These are phyloP conservation scores for Falco naumanni DNA, from an alignment of 2,797 vertebrate genomes.

Conservation along the genomic window DNA sequence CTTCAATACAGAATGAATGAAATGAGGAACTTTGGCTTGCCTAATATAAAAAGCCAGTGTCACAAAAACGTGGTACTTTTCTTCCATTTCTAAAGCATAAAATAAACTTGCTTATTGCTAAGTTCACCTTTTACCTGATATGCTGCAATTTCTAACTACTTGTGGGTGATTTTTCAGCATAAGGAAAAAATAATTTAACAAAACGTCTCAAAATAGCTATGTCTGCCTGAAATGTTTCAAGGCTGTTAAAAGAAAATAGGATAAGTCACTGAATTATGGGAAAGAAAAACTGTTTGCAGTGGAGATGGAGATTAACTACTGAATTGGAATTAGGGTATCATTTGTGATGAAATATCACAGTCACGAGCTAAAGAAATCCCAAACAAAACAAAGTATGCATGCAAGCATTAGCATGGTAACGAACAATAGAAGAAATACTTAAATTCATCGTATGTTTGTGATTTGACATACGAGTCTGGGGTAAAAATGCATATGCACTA, in stretches of 20 bases:
- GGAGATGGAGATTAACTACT: not conserved
- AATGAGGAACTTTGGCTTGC: not conserved
- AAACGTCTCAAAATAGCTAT: not conserved
- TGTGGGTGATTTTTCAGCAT: not conserved
- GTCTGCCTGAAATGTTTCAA: not conserved
- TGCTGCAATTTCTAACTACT: not conserved
- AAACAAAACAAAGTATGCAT: not conserved
- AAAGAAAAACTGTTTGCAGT: not conserved
- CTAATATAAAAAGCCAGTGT: not conserved
- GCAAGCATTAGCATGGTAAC: not conserved
- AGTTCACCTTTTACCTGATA: not conserved
- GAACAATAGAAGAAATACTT: not conserved
- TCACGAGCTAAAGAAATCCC: not conserved
- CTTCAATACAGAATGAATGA: not conserved
- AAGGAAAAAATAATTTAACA: not conserved
- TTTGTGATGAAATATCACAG: not conserved
- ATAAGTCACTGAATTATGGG: not conserved
- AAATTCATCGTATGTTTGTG: not conserved
- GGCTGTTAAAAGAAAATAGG: not conserved
- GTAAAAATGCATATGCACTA: not conserved
- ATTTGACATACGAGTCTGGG: not conserved
- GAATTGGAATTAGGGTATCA: not conserved
- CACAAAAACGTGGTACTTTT: rapidly evolving
- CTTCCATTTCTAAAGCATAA: not conserved
- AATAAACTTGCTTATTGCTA: not conserved